phyloP scores from a whole-genome alignment of 2,888 invertebrate species.

The Morpho deidamia region DNA sequence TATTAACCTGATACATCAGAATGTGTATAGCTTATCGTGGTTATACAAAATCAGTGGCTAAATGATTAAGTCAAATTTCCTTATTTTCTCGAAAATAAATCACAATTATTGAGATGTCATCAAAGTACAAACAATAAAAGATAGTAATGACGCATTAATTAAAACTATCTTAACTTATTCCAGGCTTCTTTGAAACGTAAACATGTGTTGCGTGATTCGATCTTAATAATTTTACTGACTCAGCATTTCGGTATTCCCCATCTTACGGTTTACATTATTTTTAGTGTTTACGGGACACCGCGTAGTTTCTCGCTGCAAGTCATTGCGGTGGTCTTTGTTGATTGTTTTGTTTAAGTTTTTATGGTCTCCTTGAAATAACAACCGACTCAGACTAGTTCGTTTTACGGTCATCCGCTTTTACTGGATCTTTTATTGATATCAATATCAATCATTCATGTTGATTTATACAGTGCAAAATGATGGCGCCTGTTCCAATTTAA shows the following conservation, averaged over 20 bases:
- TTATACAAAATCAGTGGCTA: no score
- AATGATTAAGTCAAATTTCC: no score
- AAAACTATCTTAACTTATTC: no score
- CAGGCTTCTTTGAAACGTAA: no score
- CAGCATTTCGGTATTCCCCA: not conserved
- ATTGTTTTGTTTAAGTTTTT: constrained; percentile 61
- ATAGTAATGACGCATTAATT: no score
- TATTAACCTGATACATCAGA: no score
- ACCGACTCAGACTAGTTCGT: constrained; percentile 49
- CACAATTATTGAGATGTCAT: no score
- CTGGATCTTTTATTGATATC: constrained; percentile 43
- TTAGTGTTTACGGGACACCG: constrained; percentile 53
- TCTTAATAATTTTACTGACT: not conserved
- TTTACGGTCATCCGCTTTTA: constrained; percentile 39
- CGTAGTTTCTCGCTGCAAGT: constrained; percentile 47
- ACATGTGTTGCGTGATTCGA: not conserved
- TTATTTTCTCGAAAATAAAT: no score
- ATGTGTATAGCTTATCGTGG: no score
- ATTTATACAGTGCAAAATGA: constrained; percentile 32
- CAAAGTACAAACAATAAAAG: no score
- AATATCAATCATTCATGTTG: constrained; percentile 40
- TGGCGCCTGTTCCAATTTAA: constrained; percentile 25
- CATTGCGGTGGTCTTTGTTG: constrained; percentile 69
- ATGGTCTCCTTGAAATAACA: constrained; percentile 60
- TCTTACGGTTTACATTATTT: constrained; percentile 41